Conservation (phyloP, 1,140 invertebrate species). For the Pseudomyrmex gracilis region DNA sequence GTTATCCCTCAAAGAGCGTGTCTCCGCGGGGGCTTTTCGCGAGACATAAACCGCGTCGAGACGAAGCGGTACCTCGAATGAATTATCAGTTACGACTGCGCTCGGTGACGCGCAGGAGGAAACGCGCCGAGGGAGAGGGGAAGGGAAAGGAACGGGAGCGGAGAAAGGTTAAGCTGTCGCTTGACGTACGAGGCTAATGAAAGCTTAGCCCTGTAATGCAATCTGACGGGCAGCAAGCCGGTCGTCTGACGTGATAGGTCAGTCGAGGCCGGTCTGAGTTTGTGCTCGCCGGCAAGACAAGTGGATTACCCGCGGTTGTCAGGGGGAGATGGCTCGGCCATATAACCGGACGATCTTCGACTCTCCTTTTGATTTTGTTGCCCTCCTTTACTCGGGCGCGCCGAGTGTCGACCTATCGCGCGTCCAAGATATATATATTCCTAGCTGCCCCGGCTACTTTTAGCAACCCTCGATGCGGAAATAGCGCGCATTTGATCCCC, state of each 20-base stretch:
- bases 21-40: conserved; percentile 1
- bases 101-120: not conserved
- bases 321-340: conserved; percentile 45
- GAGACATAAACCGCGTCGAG: conserved; percentile 46
- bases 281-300: conserved; percentile 69
- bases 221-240: conserved; percentile 75
- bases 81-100: conserved; percentile 73
- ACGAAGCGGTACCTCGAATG: conserved; percentile 59
- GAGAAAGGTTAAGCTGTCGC: conserved; percentile 78
- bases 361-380: conserved; percentile 70
- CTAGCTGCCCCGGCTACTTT: conserved; percentile 62
- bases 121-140: not conserved
- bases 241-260: conserved; percentile 78
- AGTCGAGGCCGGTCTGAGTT: conserved; percentile 70
- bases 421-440: conserved; percentile 16
- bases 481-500: conserved; percentile 22
- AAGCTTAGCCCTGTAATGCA: conserved; percentile 79
- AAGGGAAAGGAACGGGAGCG: conserved; percentile 69
- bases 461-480: conserved; percentile 26
- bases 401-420: conserved; percentile 53
- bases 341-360: conserved; percentile 71
- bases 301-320: conserved; percentile 71
- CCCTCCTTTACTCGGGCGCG: conserved; percentile 14
- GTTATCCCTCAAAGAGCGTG: conserved; percentile 36
- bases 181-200: conserved; percentile 78